Evolutionary conservation across 2,888 invertebrate genomes (phyloP), one percentile per base, ranked within the genome.

Genomic region (Tryphoninae sp.): DNA sequence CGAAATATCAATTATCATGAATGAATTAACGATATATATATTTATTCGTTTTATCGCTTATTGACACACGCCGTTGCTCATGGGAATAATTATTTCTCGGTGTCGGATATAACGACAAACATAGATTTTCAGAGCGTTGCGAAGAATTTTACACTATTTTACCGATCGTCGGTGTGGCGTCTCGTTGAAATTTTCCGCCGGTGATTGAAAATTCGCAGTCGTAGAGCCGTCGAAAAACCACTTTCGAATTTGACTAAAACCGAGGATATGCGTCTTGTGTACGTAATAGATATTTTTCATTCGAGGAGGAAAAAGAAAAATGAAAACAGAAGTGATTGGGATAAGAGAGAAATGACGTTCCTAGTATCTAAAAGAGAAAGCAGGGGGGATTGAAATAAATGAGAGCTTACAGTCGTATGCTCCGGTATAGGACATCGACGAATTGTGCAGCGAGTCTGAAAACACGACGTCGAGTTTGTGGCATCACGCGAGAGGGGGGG

Each of bases 221-320:
- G 55, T 40, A 45, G 16, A 40, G 26, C 11, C 23, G 19, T 71
- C 22, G 55, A 72, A 26, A 42, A 58, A 11, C 13, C 6, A 11
- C 19, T 13, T 45, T 11, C 9, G 45, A 2, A 13, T 13, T 13
- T 2, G 45, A 2, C 11, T 45, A 45, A 13, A 45, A 45, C 13
- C 45, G 45, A 9, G 45, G 45, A 45, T 11, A 45, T 45, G 9
- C 45, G 45, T 72, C n/a, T 23, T 49, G 13, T 42, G 51, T 72
- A 51, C 65, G 71, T 67, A 45, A 78, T 71, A 72, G 78, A 72
- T 82, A 82, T 82, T 82, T 78, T 82, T 82, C 62, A 82, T 62
- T 75, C 75, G 78, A 33, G 55, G 58, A 65, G 40, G 13, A 33
- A 53, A 71, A 67, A 51, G 3, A 59, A 13, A 23, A 55, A 53